Base-by-base conservation (phyloP, 2,113 vertebrate genomes). In the Pycnonotus jocosus region DNA sequence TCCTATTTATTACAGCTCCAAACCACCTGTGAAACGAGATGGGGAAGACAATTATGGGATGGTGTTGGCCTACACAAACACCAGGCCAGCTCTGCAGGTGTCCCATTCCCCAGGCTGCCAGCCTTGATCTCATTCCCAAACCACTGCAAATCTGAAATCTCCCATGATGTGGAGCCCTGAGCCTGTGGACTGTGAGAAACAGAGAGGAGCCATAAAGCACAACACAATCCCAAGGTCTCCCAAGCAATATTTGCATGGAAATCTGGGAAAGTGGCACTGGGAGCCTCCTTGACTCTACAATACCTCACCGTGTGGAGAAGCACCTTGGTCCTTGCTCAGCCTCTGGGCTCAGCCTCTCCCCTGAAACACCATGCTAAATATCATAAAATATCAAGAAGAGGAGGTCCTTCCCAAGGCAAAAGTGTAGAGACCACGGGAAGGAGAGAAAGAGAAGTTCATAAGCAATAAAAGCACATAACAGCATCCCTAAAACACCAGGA, bases 361-460 rank as follows among this genome's bases (percentile, higher is more conserved):
- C 31, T 3, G 1, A 21, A 2, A 28, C 0, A 0, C 20, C 7
- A 2, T 2, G 8, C 10, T 28, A 47, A 65, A 30, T 5, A 45
- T 8, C 60, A 10, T 4, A 21, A 27, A 50, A 54, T 16, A 20
- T 13, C 40, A 21, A 13, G 22, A 60, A 37, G 20, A 66, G 18
- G 45, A 57, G 9, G 5, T 6, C 3, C 22, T 57, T 42, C 37
- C 40, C 25, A 50, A 42, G 28, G 7, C 5, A 77, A 42, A 31
- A 0, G 1, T 24, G 31, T n/a, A n/a, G 37, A 31, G 12, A 70
- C 7, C 20, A 47, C 0, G 0, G 16, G 42, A 44, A 53, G 31
- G n/a, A 70, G 16, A 82, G 11, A 47, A 66, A 60, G 7, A 69
- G 47, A 54, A 51, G 12, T 5, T 42, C 50, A 33, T 7, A 20